These are phyloP conservation scores for Globicephala melas DNA, from an alignment of 2,113 vertebrate species.

Conservation along the genomic window DNA sequence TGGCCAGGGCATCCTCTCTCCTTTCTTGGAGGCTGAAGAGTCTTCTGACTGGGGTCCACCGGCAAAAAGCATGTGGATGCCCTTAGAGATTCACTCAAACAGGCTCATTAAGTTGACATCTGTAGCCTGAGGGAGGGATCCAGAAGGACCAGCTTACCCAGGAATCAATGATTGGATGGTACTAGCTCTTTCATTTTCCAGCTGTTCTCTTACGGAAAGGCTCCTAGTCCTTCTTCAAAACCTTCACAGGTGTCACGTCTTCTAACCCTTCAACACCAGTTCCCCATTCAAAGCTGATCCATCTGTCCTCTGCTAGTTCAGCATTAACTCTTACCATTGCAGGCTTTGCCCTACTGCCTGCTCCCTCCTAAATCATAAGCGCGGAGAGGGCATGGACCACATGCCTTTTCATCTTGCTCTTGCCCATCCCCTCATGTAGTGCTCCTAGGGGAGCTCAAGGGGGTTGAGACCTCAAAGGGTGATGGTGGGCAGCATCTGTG, in stretches of 20 bases:
- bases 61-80: not conserved
- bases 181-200: not conserved
- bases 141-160: accelerated
- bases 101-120: not conserved
- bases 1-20: too few species aligned
- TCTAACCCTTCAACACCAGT: not conserved
- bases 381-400: accelerated
- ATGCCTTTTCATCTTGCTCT: accelerated
- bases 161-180: accelerated
- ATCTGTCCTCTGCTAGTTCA: not conserved
- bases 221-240: not conserved
- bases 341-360: not conserved
- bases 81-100: not conserved
- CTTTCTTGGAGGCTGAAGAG: not conserved
- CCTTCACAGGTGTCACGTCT: not conserved
- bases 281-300: not conserved
- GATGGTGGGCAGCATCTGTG: not conserved
- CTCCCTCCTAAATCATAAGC: too few species aligned
- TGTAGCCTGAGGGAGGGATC: not conserved
- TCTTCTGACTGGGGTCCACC: accelerated
- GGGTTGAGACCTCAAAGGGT: not conserved
- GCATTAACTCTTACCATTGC: accelerated
- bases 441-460: not conserved
- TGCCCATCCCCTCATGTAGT: accelerated
- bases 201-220: not conserved